These are phyloP conservation scores for Xanthia icteritia DNA, from an alignment of 2,888 invertebrate species.

Conservation along the genomic window DNA sequence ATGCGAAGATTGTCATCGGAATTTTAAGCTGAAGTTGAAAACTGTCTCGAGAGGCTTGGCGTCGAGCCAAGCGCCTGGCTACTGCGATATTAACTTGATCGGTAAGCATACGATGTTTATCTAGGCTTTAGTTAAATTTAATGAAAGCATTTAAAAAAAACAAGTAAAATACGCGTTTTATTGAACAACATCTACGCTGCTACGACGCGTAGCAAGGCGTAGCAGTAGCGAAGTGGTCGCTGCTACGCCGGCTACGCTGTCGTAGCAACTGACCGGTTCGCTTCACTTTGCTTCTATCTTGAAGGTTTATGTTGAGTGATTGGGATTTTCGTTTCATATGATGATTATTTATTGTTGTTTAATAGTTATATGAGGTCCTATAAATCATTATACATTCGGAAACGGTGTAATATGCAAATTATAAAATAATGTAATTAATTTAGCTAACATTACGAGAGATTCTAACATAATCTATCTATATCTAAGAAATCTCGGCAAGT, in stretches of 20 bases:
- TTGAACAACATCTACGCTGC: background rate
- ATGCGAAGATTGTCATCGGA: constrained; percentile 31
- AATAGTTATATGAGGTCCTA: background rate
- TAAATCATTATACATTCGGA: background rate
- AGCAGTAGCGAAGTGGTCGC: background rate
- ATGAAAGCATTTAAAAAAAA: background rate
- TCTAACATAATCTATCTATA: background rate
- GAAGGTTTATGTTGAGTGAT: background rate
- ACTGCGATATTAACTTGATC: constrained; percentile 27
- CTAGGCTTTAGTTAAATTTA: constrained; percentile 3
- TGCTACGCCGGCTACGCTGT: constrained; percentile 14
- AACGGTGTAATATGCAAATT: background rate
- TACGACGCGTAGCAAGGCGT: constrained; percentile 18
- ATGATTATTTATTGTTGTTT: background rate
- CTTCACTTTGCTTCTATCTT: background rate
- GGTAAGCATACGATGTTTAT: constrained; percentile 12
- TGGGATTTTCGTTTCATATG: background rate
- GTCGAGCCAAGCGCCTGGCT: constrained; percentile 26
- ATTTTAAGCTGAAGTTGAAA: constrained; percentile 24
- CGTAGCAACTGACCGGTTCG: background rate
- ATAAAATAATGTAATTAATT: background rate
- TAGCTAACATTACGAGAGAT: background rate
- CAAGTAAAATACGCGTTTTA: background rate
- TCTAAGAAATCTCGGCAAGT: constrained; percentile 6
- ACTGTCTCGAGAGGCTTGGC: constrained; percentile 46